Conservation (phyloP, 92 coral and sea anemone genomes). For the Blastomussa wellsi region DNA sequence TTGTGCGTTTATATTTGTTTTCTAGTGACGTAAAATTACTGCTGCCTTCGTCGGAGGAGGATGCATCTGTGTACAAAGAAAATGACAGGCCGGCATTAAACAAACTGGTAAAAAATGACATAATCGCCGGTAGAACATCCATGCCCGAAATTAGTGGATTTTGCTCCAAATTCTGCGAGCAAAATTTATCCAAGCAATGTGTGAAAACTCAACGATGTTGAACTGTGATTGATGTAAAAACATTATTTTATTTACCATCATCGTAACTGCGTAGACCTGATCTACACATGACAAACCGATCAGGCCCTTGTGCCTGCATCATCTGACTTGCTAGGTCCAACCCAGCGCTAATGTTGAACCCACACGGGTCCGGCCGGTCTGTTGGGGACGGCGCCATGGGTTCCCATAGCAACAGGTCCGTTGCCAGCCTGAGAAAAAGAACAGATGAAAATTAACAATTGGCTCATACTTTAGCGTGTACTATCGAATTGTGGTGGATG, state of each 20-base stretch:
- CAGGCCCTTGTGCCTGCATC: conserved; percentile 83
- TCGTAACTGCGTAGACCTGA: conserved; percentile 83
- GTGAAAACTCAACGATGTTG: no score
- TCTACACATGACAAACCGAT: conserved; percentile 93
- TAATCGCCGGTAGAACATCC: no score
- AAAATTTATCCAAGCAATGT: background rate
- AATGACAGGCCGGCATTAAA: background rate
- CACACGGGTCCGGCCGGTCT: conserved; percentile 78
- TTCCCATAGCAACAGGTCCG: conserved; percentile 93
- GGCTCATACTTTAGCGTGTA: no score
- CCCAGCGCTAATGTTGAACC: conserved; percentile 70
- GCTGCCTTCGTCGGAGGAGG: conserved; percentile 91
- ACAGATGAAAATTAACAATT: background rate
- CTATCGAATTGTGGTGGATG: no score
- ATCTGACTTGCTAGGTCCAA: conserved; percentile 94
- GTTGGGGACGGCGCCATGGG: conserved; percentile 81
- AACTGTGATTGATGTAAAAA: no score
- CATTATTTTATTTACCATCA: conserved; percentile 53
- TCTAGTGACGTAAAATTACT: conserved; percentile 84
- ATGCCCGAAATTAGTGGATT: no score
- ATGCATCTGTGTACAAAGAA: conserved; percentile 46
- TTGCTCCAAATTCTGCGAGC: background rate
- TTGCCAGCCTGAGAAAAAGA: conserved; percentile 33
- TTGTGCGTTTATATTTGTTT: conserved; percentile 57
- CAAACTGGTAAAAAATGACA: no score